Conservation (phyloP, 2,888 invertebrate species). For the Hymenopus coronatus region DNA sequence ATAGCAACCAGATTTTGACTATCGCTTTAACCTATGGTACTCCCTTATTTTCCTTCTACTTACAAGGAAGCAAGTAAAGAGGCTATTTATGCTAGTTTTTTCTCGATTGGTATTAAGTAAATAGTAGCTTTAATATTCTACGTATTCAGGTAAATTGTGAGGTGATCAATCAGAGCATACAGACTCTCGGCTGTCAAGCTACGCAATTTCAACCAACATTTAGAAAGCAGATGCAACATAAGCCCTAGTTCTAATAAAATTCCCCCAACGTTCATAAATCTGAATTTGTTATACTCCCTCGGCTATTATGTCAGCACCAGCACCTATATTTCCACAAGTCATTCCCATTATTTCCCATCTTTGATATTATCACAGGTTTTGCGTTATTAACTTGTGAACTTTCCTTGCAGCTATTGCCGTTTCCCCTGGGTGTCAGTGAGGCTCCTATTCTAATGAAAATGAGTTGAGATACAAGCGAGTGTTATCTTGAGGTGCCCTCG, state of each 20-base stretch:
- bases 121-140: too few species aligned
- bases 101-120: too few species aligned
- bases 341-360: neutral
- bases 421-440: neutral
- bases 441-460: neutral
- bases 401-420: neutral
- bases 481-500: neutral
- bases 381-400: neutral
- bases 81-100: too few species aligned
- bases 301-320: neutral
- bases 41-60: too few species aligned
- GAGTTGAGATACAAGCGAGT: neutral
- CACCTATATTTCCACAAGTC: neutral
- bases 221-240: neutral
- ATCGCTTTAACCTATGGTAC: too few species aligned
- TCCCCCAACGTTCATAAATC: neutral
- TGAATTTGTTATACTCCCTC: neutral
- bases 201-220: neutral
- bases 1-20: too few species aligned
- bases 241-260: neutral
- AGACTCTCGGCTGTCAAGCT: too few species aligned
- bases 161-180: too few species aligned
- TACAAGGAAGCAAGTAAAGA: too few species aligned
- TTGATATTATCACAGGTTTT: neutral
- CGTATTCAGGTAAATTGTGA: too few species aligned